Evolutionary conservation across 1,140 invertebrate genomes (phyloP).

Genomic region (silkworm (Bombyx mori)): DNA sequence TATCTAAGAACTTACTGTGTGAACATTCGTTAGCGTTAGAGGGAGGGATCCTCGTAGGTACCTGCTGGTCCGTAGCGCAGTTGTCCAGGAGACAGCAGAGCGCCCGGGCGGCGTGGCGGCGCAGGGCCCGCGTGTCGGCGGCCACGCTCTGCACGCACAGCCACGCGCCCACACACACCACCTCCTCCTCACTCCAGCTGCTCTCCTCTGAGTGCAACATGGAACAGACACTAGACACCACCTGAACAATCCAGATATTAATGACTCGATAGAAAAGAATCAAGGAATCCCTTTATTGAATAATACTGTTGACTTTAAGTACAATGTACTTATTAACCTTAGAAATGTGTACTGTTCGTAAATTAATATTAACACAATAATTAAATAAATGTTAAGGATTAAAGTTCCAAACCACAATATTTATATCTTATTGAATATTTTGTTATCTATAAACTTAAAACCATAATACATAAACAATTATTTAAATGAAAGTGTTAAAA

Average conservation of each 20-base stretch:
- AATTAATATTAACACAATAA: neutral
- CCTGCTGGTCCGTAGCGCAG: too few species aligned
- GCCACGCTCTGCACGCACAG: slow-evolving; percentile 4
- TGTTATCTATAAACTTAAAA: too few species aligned
- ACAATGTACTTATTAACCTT: neutral
- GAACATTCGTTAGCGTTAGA: too few species aligned
- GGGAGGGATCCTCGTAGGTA: too few species aligned
- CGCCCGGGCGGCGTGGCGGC: slow-evolving; percentile 4
- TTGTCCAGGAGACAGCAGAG: neutral
- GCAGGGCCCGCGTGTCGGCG: neutral
- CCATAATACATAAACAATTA: too few species aligned
- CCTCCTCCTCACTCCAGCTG: neutral
- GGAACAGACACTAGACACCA: neutral
- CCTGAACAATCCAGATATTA: neutral
- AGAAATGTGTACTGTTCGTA: neutral
- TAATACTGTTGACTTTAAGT: neutral
- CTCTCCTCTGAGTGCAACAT: neutral
- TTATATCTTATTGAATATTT: neutral
- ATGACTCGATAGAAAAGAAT: too few species aligned
- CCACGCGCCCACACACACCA: neutral
- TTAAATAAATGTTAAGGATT: neutral
- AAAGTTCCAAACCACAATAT: neutral
- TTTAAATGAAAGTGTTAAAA: too few species aligned
- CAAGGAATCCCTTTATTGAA: too few species aligned
- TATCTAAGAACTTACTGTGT: too few species aligned